phyloP scores from a whole-genome alignment of 2,113 vertebrate species.

The Xiphophorus couchianus region DNA sequence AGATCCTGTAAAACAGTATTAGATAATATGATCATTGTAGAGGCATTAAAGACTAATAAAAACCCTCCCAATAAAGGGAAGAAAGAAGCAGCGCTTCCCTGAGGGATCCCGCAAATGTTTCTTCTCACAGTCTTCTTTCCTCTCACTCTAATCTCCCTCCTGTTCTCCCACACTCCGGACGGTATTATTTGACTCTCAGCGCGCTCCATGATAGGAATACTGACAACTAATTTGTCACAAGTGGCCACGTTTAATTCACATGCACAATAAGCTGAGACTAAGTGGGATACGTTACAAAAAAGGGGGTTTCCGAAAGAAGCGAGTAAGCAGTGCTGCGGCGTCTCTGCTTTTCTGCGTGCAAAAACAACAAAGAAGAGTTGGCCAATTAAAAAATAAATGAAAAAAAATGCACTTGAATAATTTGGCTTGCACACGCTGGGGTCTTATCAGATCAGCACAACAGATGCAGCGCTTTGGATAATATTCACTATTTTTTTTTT shows the following conservation, averaged over 20 bases:
- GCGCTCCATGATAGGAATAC: slow-evolving; percentile 48
- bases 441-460: neutral
- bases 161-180: slow-evolving; percentile 19
- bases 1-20: slow-evolving; percentile 53
- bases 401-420: neutral
- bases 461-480: slow-evolving; percentile 12
- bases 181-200: slow-evolving; percentile 28
- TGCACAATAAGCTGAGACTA: slow-evolving; percentile 47
- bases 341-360: neutral
- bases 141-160: slow-evolving; percentile 39
- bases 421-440: neutral
- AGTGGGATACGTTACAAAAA: neutral
- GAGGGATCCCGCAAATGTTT: slow-evolving; percentile 64
- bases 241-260: slow-evolving; percentile 47
- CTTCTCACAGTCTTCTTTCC: slow-evolving; percentile 54
- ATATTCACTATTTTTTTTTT: neutral
- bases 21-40: slow-evolving; percentile 60
- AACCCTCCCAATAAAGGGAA: slow-evolving; percentile 31
- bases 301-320: neutral
- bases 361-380: slow-evolving; percentile 12
- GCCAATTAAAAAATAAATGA: neutral
- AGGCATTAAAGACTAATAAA: slow-evolving; percentile 65
- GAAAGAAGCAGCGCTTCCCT: slow-evolving; percentile 50
- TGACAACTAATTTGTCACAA: slow-evolving; percentile 53
- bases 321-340: neutral